Conservation (phyloP, 1,140 invertebrate genomes). For the Heliconius nattereri region DNA sequence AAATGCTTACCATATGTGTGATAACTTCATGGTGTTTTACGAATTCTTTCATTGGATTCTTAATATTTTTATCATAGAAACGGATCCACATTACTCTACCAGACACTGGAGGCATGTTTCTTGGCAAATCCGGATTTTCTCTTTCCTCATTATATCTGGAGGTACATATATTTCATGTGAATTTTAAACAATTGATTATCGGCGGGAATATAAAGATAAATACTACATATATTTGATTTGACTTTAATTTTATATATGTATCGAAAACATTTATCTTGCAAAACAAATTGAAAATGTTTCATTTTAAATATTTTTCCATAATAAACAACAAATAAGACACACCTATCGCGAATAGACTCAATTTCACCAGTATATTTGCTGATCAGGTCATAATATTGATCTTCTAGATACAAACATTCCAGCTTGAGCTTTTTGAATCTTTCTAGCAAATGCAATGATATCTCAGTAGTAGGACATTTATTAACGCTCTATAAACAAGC, state of each 20-base stretch:
- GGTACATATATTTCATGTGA: background rate
- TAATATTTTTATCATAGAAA: slow-evolving; percentile 84
- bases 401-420: slow-evolving; percentile 85
- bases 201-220: too few species aligned
- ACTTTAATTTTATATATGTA: too few species aligned
- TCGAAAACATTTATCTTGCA: too few species aligned
- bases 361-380: slow-evolving; percentile 85
- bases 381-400: slow-evolving; percentile 86
- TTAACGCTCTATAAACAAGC: slow-evolving; percentile 60
- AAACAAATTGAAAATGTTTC: too few species aligned
- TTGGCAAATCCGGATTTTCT: slow-evolving; percentile 83
- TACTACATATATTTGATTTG: too few species aligned
- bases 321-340: slow-evolving; percentile 23
- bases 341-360: slow-evolving; percentile 84
- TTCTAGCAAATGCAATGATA: slow-evolving; percentile 69
- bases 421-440: slow-evolving; percentile 87
- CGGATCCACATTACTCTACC: slow-evolving; percentile 88
- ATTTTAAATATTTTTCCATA: background rate
- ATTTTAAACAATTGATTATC: background rate
- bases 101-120: slow-evolving; percentile 85
- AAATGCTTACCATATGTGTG: slow-evolving; percentile 61
- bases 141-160: slow-evolving; percentile 85
- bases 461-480: slow-evolving; percentile 78
- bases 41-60: slow-evolving; percentile 84
- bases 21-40: slow-evolving; percentile 69